A percentile compares a stretch with the other conserved stretches of the same genome.
phyloP scores from a whole-genome alignment of 2,888 invertebrate genomes.

The Homarus gammarus region DNA sequence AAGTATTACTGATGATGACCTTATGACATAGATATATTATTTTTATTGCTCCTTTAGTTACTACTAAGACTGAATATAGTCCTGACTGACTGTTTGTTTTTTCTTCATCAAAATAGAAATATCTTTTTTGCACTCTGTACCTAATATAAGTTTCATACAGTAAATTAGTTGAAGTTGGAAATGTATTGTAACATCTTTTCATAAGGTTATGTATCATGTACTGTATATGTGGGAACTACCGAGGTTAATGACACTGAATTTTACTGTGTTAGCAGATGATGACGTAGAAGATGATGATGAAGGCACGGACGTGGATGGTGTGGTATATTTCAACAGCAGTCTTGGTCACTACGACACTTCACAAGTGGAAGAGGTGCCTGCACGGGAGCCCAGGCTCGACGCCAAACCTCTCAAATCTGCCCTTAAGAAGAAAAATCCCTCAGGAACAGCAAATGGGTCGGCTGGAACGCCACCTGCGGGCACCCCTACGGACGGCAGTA shows the following conservation, averaged over 20 bases:
- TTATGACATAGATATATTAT: not conserved
- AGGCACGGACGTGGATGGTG: conserved; percentile 58
- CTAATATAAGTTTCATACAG: too few species aligned
- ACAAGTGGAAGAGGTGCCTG: conserved; percentile 93
- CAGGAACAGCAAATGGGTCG: conserved; percentile 81
- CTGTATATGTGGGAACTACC: not conserved
- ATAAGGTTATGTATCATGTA: not conserved
- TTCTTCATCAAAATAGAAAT: not conserved
- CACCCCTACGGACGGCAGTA: conserved; percentile 84
- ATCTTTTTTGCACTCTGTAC: not conserved
- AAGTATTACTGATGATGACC: not conserved
- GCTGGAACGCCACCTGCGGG: conserved; percentile 83
- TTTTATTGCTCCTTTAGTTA: not conserved
- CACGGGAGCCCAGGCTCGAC: conserved; percentile 94
- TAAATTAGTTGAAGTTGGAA: too few species aligned
- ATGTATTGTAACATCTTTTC: not conserved
- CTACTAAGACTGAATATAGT: too few species aligned
- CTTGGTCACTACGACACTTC: conserved; percentile 84
- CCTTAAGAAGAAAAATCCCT: conserved; percentile 84
- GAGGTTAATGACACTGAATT: conserved; percentile 3
- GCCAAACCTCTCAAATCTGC: conserved; percentile 95
- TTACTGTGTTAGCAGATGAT: conserved; percentile 50
- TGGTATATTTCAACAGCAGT: conserved; percentile 18
- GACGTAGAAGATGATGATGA: conserved; percentile 73
- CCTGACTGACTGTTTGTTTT: not conserved